Conservation (phyloP, 2,888 invertebrate genomes). For the Patella depressa region DNA sequence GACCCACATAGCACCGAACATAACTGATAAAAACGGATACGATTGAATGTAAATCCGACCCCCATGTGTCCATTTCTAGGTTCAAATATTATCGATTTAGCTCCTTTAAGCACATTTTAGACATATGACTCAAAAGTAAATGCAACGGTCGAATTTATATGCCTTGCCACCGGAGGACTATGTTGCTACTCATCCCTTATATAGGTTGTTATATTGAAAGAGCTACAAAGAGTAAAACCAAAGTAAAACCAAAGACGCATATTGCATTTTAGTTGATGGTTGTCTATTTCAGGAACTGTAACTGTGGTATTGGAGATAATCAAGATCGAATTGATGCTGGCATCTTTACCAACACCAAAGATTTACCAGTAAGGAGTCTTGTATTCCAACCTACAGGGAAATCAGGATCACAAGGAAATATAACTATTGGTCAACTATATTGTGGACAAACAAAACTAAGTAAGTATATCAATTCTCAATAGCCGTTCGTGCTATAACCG, state of each 20-base stretch:
- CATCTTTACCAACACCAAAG: slow-evolving; percentile 38
- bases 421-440: slow-evolving; percentile 57
- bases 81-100: no score
- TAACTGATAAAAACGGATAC: no score
- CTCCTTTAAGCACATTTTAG: no score
- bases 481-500: no score
- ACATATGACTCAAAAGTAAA: no score
- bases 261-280: not conserved
- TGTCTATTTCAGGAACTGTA: slow-evolving; percentile 50
- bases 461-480: slow-evolving; percentile 29
- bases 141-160: no score
- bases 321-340: slow-evolving; percentile 55
- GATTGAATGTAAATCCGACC: no score
- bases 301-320: slow-evolving; percentile 58
- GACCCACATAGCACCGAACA: no score
- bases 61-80: no score
- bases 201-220: not conserved
- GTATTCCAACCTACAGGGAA: slow-evolving; percentile 25
- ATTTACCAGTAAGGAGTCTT: slow-evolving; percentile 49
- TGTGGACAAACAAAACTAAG: slow-evolving; percentile 51
- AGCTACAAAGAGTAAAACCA: not conserved
- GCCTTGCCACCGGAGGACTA: no score
- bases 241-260: not conserved
- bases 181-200: no score
- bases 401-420: slow-evolving; percentile 11